Evolutionary conservation across 2,797 vertebrate species (phyloP).

Genomic region (Hydrocynus forskahlii): DNA sequence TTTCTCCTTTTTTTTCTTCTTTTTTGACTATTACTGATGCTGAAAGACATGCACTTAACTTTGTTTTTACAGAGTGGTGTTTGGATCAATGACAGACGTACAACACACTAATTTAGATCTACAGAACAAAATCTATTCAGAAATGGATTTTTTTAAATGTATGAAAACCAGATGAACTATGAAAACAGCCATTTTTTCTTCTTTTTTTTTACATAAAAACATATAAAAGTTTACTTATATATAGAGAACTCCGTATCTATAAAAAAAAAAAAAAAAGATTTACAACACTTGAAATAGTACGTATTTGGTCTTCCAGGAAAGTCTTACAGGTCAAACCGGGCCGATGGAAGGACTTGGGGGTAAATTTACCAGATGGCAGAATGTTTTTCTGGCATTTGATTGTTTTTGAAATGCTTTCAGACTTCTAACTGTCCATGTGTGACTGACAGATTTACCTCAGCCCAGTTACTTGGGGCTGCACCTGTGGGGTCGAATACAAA

Average conservation of each 20-base stretch:
- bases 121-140: conserved; percentile 53
- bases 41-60: conserved; percentile 66
- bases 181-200: conserved; percentile 47
- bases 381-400: neutral
- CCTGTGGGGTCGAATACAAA: neutral
- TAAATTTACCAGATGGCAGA: neutral
- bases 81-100: conserved; percentile 55
- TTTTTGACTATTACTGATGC: conserved; percentile 45
- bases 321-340: conserved; percentile 1
- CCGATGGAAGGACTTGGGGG: neutral
- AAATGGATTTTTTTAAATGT: conserved; percentile 58
- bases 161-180: conserved; percentile 53
- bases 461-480: too few relatives aligned
- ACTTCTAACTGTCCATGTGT: neutral
- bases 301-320: conserved; percentile 75
- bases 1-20: conserved; percentile 34
- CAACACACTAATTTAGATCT: conserved; percentile 57
- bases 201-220: conserved; percentile 76
- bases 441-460: too few relatives aligned
- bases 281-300: conserved; percentile 76
- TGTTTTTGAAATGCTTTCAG: neutral
- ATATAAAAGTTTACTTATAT: conserved; percentile 79
- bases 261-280: conserved; percentile 64
- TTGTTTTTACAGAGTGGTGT: conserved; percentile 54
- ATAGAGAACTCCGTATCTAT: conserved; percentile 70